These are phyloP conservation scores for Torymus tubicola DNA, from an alignment of 2,888 invertebrate genomes.

Conservation along the genomic window DNA sequence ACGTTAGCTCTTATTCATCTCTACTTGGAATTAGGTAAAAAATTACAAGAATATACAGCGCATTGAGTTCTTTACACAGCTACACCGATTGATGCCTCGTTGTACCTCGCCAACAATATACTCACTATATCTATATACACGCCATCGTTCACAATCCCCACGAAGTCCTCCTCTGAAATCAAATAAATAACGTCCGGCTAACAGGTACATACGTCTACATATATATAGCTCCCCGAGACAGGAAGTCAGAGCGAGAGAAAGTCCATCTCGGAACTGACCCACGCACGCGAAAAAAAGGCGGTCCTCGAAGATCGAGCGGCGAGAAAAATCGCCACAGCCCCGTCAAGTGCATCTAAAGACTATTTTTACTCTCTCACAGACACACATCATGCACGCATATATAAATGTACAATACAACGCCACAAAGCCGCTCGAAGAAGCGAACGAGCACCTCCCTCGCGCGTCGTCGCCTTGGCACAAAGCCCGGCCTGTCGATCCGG, in stretches of 20 bases:
- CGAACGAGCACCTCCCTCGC: background rate
- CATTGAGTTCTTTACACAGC: too few species aligned
- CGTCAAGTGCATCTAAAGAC: conserved; percentile 27
- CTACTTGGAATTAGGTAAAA: too few species aligned
- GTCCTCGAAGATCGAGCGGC: background rate
- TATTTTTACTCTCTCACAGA: background rate
- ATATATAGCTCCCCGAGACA: too few species aligned
- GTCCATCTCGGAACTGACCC: conserved; percentile 10
- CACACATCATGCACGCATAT: background rate
- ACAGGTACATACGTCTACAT: too few species aligned
- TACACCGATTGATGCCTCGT: too few species aligned
- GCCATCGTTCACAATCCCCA: too few species aligned
- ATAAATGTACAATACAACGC: background rate
- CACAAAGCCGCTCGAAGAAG: background rate
- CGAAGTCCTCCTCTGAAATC: too few species aligned
- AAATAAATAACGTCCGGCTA: too few species aligned
- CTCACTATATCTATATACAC: too few species aligned
- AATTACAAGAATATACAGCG: too few species aligned
- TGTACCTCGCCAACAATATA: too few species aligned
- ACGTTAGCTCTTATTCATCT: too few species aligned
- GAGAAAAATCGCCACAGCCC: background rate
- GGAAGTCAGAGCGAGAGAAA: background rate
- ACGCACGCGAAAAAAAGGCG: background rate
- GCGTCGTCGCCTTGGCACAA: background rate
- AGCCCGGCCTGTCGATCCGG: conserved; percentile 11